A percentile compares a stretch with the other conserved stretches of the same genome.
Evolutionary conservation across 2,888 invertebrate species (phyloP).

Genomic region (Rhodophaea formosa): DNA sequence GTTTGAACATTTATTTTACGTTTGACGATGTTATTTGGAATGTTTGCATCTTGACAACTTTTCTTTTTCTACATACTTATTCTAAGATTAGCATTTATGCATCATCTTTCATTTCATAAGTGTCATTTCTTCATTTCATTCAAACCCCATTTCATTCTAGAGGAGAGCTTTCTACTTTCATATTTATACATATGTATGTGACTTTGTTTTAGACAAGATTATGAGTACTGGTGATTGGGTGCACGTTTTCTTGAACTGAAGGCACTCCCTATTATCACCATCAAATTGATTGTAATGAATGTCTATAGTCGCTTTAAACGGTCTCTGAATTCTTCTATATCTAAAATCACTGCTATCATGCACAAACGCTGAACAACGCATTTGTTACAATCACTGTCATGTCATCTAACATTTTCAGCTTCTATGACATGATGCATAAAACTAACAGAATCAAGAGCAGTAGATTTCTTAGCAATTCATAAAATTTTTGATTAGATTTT

Average conservation of each 20-base stretch:
- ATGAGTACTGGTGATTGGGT: slow-evolving; percentile 69
- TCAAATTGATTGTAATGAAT: slow-evolving; percentile 65
- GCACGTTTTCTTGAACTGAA: slow-evolving; percentile 71
- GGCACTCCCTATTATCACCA: slow-evolving; percentile 71
- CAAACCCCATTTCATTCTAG: slow-evolving; percentile 79
- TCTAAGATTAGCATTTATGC: slow-evolving; percentile 60
- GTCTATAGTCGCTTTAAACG: slow-evolving; percentile 31
- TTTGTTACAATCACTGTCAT: slow-evolving; percentile 69
- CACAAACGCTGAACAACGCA: slow-evolving; percentile 45
- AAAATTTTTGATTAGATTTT: slow-evolving; percentile 21
- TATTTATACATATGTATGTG: slow-evolving; percentile 31
- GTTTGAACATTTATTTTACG: slow-evolving; percentile 77
- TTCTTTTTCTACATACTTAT: slow-evolving; percentile 65
- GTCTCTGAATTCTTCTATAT: slow-evolving; percentile 19
- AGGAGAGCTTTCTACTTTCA: slow-evolving; percentile 69
- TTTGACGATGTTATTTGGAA: slow-evolving; percentile 68
- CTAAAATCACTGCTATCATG: slow-evolving; percentile 29
- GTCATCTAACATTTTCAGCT: slow-evolving; percentile 72
- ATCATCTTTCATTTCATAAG: slow-evolving; percentile 57
- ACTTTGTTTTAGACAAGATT: slow-evolving; percentile 36
- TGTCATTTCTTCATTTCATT: slow-evolving; percentile 60
- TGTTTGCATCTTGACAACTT: slow-evolving; percentile 82
- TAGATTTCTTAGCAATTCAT: slow-evolving; percentile 45
- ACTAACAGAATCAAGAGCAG: slow-evolving; percentile 69
- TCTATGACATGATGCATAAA: slow-evolving; percentile 67